These are phyloP conservation scores for Pangasius macronema DNA, from an alignment of 2,797 vertebrate species.

Conservation along the genomic window DNA sequence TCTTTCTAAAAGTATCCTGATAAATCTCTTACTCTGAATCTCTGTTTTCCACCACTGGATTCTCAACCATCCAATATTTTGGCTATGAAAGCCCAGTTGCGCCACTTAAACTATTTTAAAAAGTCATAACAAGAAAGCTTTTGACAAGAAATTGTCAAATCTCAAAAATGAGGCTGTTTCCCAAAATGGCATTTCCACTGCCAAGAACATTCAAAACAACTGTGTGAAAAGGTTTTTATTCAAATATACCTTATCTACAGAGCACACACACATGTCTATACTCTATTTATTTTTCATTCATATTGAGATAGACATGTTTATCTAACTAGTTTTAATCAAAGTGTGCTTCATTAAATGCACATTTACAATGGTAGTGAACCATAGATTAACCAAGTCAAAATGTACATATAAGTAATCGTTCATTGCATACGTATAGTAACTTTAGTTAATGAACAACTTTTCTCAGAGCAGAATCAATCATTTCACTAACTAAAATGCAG, in stretches of 20 bases:
- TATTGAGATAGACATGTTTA: background rate
- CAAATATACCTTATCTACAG: background rate
- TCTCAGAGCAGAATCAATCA: background rate
- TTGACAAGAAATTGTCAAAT: background rate
- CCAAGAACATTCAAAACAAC: background rate
- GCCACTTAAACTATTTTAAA: slow-evolving; percentile 7
- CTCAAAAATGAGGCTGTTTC: background rate
- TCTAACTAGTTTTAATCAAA: background rate
- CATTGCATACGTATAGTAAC: background rate
- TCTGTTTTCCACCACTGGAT: background rate
- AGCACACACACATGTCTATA: background rate
- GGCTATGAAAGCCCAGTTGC: background rate
- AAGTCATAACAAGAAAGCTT: background rate
- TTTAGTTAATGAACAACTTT: background rate
- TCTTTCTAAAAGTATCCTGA: background rate
- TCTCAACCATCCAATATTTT: background rate
- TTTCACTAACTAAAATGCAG: background rate
- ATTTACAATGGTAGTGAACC: background rate
- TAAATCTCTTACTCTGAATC: background rate
- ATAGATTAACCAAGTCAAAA: background rate
- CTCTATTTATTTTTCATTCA: background rate
- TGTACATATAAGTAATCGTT: background rate
- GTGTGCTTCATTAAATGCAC: background rate
- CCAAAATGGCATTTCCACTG: background rate
- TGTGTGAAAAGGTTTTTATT: background rate